Evolutionary conservation across 2,113 vertebrate species (phyloP), one percentile per base, ranked within the genome.

Genomic region (Motacilla alba): DNA sequence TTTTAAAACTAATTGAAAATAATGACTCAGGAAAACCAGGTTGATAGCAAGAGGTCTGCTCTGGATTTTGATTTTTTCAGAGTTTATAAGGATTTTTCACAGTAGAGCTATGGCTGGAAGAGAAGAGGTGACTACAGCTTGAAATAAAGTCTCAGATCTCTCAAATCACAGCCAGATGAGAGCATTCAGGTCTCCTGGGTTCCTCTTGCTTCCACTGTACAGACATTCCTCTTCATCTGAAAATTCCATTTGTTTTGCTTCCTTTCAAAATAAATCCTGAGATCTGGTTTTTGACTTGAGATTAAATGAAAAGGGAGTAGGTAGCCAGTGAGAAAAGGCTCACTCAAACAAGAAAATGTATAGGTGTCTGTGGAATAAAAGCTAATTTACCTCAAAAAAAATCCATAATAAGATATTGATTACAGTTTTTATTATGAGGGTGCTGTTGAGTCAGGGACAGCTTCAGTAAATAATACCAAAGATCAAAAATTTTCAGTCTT

Each of bases 351-450:
- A 93, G 75, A 90, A 91, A 95, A 95, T 89, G 3, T 28, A 55
- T 44, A 64, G 56, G 27, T 81, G 88, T 97, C 85, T 92, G 83
- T 75, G 69, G 77, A 90, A 93, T 80, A 96, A 92, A 89, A 95
- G 56, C 56, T 87, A 95, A 89, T 94, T 94, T 95, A 16, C 69
- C 72, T 87, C 8, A 15, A 56, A 95, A 83, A 88, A 68, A 27
- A 4, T 76, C 95, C 43, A 63, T 87, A 76, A 87, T 86, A 89
- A 89, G 60, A 44, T 95, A 96, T 97, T 79, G 95, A 97, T 96
- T 94, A 64, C 58, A 37, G 8, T 55, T 83, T 93, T 89, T 68
- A 47, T 75, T 93, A 67, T 10, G 23, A 89, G 62, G 89, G 91
- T 96, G 58, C 66, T 93, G 68, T 60, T 86, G 84, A 95, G 77